Base-by-base conservation (phyloP, 2,113 vertebrate species). In the Ailurus styani region DNA sequence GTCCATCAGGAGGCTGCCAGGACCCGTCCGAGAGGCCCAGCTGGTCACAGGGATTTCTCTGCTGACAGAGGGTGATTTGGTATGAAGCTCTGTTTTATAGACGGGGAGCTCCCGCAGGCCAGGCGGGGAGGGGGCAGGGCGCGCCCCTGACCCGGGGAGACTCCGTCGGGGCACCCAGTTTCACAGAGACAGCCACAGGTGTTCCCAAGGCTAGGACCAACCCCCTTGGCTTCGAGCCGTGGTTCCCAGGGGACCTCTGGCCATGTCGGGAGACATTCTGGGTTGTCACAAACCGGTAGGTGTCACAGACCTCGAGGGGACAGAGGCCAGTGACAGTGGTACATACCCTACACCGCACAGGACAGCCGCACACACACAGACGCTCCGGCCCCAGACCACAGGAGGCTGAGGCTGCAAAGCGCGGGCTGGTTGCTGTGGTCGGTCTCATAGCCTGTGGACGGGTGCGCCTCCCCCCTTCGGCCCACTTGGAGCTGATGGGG, bases 81-180 rank as follows among this genome's bases (percentile, higher is more conserved):
- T 73, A 9, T 23, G 40, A 45, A 60, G 31, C 17, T 60, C 7
- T 21, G 8, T 34, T 66, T 34, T 34, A 66, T 6, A 66, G 62
- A 34, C 0, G 6, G 62, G 31, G 31, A 7, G 6, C 31, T 34
- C 31, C 62, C 9, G 2, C n/a, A 27, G 5, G n/a, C 23, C 2
- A 2, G 50, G n/a, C n/a, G 4, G 18, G 50, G n/a, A 54, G 6
- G 14, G 37, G 12, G 37, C 29, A 14, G 10, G 5, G 7, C 40
- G 8, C 37, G 87, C 20, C 54, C 20, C 29, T 18, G 40, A 11
- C 54, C 70, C 52, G 37, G 18, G 27, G 70, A 60, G 54, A 75
- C 20, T 42, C n/a, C 0, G 0, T 6, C 25, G 2, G 23, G 55
- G 13, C n/a, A 62, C 31, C 31, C 17, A 2, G 42, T 29, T 64